Conservation (phyloP, 2,888 invertebrate species). For the Anticlea derivata region DNA sequence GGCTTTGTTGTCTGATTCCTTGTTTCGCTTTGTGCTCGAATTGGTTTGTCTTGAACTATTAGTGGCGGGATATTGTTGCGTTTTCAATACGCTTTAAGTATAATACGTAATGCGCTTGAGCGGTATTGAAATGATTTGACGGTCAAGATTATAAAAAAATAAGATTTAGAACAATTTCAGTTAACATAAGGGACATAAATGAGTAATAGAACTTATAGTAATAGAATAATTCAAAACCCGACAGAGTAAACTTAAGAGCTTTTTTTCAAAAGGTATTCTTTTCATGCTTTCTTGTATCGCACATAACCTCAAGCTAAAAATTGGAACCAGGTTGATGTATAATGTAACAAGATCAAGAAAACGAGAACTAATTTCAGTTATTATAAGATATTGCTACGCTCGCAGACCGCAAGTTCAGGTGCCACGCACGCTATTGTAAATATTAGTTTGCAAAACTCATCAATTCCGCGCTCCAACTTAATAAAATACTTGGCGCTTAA, state of each 20-base stretch:
- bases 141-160: neutral
- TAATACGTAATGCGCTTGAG: slow-evolving; percentile 15
- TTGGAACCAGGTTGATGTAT: slow-evolving; percentile 11
- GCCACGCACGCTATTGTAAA: slow-evolving; percentile 78
- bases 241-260: too few species aligned
- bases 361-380: slow-evolving; percentile 35
- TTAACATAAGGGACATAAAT: too few species aligned
- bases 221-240: too few species aligned
- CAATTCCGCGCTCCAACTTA: slow-evolving; percentile 82
- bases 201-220: too few species aligned
- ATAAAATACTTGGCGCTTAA: slow-evolving; percentile 84
- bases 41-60: slow-evolving; percentile 35
- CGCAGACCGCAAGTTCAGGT: slow-evolving; percentile 54
- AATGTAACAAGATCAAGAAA: slow-evolving; percentile 32
- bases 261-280: too few species aligned
- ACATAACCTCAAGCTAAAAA: neutral
- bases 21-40: slow-evolving; percentile 37
- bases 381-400: slow-evolving; percentile 35
- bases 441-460: slow-evolving; percentile 83
- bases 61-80: slow-evolving; percentile 31
- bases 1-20: slow-evolving; percentile 45
- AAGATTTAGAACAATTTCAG: too few species aligned
- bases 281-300: too few species aligned
- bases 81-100: slow-evolving; percentile 27
- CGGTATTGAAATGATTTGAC: slow-evolving; percentile 17